A percentile compares a stretch with the other conserved stretches of the same genome.
These are phyloP conservation scores for Schrankia costaestrigalis DNA, from an alignment of 2,888 invertebrate species.

Conservation along the genomic window DNA sequence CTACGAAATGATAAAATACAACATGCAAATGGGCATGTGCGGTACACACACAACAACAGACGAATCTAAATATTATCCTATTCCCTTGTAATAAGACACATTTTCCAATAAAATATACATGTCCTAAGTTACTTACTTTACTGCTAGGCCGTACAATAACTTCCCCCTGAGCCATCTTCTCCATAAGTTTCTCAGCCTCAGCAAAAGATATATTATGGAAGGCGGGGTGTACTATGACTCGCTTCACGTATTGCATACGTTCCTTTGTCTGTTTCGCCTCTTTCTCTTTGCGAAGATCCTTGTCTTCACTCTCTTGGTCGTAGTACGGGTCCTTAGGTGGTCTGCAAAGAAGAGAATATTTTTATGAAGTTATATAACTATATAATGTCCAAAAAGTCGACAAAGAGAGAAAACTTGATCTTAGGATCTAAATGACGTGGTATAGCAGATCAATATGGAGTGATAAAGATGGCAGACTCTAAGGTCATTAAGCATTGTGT, in stretches of 20 bases:
- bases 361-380: too few species aligned
- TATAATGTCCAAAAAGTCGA: too few species aligned
- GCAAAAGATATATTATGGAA: conserved; percentile 98
- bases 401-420: too few species aligned
- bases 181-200: conserved; percentile 95
- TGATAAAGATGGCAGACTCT: too few species aligned
- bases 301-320: conserved; percentile 91
- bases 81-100: too few species aligned
- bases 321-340: conserved; percentile 94
- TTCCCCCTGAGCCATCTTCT: conserved; percentile 96
- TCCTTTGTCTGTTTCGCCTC: conserved; percentile 91
- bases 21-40: too few species aligned
- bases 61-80: too few species aligned
- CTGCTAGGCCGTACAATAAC: conserved; percentile 98
- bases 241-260: conserved; percentile 92
- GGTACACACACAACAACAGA: too few species aligned
- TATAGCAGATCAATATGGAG: too few species aligned
- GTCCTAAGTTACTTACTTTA: conserved; percentile 80
- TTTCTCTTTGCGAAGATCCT: conserved; percentile 87
- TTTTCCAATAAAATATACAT: not conserved
- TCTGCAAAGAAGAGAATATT: conserved; percentile 65
- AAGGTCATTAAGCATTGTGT: too few species aligned
- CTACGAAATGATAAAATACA: too few species aligned
- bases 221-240: conserved; percentile 98
- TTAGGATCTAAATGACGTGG: too few species aligned